Evolutionary conservation across 2,113 vertebrate genomes (phyloP).

Genomic region (Gasterosteus nipponicus): DNA sequence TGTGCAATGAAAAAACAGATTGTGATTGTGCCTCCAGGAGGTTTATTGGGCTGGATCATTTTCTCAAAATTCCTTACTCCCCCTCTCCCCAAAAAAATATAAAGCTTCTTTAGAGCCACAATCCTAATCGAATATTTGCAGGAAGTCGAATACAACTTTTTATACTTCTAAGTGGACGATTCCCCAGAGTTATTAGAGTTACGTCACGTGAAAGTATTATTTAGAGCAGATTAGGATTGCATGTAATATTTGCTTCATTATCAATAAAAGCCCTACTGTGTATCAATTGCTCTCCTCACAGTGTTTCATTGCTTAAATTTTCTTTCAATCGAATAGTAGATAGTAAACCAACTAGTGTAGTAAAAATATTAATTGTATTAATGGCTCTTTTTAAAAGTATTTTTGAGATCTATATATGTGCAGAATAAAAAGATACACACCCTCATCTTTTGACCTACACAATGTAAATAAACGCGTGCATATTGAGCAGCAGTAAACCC

Average conservation of each 20-base stretch:
- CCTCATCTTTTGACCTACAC: too few species aligned
- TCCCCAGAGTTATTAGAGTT: not conserved
- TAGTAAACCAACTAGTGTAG: too few species aligned
- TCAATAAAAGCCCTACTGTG: not conserved
- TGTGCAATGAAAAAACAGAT: not conserved
- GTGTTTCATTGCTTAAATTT: too few species aligned
- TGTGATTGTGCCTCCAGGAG: constrained; percentile 25
- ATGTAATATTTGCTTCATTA: not conserved
- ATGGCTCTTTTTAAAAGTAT: too few species aligned
- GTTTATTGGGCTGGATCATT: constrained; percentile 18
- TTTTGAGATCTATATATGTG: too few species aligned
- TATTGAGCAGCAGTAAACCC: too few species aligned
- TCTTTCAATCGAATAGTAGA: too few species aligned
- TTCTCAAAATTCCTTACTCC: not conserved
- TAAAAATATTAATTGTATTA: too few species aligned
- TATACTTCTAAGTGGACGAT: not conserved
- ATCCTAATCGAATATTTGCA: not conserved
- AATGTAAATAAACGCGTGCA: too few species aligned
- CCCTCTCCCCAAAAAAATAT: not conserved
- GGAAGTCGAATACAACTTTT: not conserved
- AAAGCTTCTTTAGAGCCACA: not conserved
- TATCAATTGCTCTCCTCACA: not conserved
- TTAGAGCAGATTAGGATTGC: not conserved
- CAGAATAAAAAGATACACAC: too few species aligned
- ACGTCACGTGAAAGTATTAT: not conserved